Evolutionary conservation across 2,113 vertebrate species (phyloP), one percentile per base, ranked within the genome.

Genomic region (Nannospalax galili): DNA sequence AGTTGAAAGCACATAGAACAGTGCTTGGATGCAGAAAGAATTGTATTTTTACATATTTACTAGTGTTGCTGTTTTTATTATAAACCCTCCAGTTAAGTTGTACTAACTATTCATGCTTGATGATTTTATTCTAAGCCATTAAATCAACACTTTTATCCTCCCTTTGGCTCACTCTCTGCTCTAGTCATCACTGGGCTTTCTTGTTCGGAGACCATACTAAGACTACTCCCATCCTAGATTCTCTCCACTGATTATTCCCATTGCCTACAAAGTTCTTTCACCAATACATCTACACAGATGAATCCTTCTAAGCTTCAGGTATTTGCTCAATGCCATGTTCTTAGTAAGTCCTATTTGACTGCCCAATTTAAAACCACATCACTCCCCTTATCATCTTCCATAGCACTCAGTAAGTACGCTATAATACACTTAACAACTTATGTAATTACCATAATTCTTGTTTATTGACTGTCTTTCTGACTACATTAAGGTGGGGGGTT

Each of bases 271-370:
- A 64, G 69, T 35, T 80, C 45, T 84, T 87, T 82, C n/a, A n/a
- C 62, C 26, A 91, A 22, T 32, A n/a, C 67, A 69, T 37, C 32
- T 26, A 92, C 37, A 74, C 6, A 91, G 67, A 45, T 65, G 58
- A 62, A 22, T 79, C n/a, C 48, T 87, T 85, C 67, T 22, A 30
- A 73, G 67, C 75, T 92, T 84, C 77, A 75, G 28, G 11, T 62
- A 73, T 67, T 22, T 86, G 70, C 45, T 90, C 82, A 89, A 92
- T 74, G 80, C 60, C 92, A 82, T 37, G 45, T 26, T 72, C 85
- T 90, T 90, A 84, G 45, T 84, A 90, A 86, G 65, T 32, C 16
- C 80, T 75, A 67, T 35, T 64, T 86, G n/a, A 85, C 28, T 26
- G 58, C 20, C 64, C 67, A 75, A 37, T 35, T 87, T 84, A 84